Evolutionary conservation across 2,113 vertebrate genomes (phyloP).

Genomic region (Istiophorus platypterus): DNA sequence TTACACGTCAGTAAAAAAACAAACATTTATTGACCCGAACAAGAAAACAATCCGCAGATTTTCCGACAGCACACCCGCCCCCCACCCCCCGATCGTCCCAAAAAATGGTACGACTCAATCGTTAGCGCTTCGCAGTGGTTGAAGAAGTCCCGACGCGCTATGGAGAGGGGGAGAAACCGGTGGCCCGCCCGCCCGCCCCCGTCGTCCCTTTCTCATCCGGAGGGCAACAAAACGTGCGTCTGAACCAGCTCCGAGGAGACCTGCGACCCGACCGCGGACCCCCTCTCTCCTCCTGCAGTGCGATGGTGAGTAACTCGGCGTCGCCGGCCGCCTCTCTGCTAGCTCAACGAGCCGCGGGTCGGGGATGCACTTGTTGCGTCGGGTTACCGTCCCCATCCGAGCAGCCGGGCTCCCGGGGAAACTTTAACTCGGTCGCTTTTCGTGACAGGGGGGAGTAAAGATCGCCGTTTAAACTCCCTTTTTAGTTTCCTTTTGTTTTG

Average conservation of each 20-base stretch:
- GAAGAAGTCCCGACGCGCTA: constrained; percentile 30
- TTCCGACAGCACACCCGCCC: neutral
- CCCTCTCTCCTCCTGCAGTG: neutral
- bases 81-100: constrained; percentile 16
- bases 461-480: no score
- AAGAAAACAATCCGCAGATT: neutral
- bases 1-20: no score
- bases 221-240: no score
- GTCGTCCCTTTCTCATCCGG: no score
- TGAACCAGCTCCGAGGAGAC: neutral
- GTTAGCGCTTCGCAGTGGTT: neutral
- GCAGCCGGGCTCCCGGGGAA: no score
- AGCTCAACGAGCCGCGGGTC: neutral
- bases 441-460: neutral
- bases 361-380: constrained; percentile 71
- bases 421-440: no score
- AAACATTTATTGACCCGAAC: neutral
- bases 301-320: constrained; percentile 56
- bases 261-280: neutral
- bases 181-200: no score
- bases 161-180: neutral
- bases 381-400: neutral
- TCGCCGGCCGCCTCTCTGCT: neutral
- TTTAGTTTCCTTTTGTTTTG: neutral
- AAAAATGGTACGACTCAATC: constrained; percentile 64